Conservation (phyloP, 2,797 vertebrate species). For the Catamblyrhynchus diadema region DNA sequence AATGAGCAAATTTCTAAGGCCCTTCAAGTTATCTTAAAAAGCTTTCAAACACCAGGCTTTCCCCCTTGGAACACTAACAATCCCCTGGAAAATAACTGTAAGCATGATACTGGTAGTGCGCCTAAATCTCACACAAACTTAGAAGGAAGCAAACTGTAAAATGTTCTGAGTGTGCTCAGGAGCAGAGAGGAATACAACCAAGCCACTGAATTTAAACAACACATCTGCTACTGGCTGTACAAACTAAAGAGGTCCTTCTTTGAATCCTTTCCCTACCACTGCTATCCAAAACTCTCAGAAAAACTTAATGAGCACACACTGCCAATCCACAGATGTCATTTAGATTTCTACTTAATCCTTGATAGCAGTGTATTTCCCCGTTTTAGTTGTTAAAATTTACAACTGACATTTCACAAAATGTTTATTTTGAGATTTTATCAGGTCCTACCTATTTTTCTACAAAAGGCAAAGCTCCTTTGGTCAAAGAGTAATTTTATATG, state of each 20-base stretch:
- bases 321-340: not conserved
- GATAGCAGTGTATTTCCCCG: not conserved
- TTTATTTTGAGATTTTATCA: constrained; percentile 8
- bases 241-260: not conserved
- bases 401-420: not conserved
- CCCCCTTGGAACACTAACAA: constrained; percentile 8
- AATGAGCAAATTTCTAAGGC: not conserved
- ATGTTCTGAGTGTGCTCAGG: not conserved
- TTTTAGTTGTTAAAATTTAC: not conserved
- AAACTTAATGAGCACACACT: not conserved
- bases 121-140: not conserved
- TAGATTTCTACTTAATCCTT: not conserved
- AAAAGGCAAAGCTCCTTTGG: not conserved
- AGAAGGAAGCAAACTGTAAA: not conserved
- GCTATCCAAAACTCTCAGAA: not conserved
- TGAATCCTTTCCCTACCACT: not conserved
- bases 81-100: not conserved
- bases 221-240: not conserved
- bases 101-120: not conserved
- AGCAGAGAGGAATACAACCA: not conserved
- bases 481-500: constrained; percentile 45
- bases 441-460: not conserved
- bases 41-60: not conserved
- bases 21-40: constrained; percentile 5
- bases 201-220: not conserved